Evolutionary conservation across 2,113 vertebrate species (phyloP), one percentile per base, ranked within the genome.

Genomic region (Pyxicephalus adspersus): DNA sequence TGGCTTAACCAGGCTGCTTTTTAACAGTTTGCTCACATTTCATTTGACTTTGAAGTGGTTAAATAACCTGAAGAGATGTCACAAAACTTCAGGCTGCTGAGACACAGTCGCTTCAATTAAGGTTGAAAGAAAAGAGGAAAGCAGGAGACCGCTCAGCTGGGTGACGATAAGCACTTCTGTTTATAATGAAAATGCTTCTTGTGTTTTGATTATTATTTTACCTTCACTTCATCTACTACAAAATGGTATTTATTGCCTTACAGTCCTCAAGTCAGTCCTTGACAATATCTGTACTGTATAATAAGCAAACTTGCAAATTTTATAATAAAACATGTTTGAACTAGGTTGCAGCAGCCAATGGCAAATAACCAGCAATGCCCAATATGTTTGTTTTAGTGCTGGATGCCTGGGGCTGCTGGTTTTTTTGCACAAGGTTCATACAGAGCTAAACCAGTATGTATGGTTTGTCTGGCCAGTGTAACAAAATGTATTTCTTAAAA

Each of bases 21-120:
- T 74, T 58, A 75, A 75, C 68, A 75, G 38, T 75, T 82, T 75
- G 50, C 63, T 66, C 51, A 65, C 50, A 66, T 75, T 82, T 66
- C 50, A 28, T 11, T 66, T 74, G 71, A 66, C 70, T 75, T 82
- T 82, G 52, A 82, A 75, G 71, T 38, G 29, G 70, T 74, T 82
- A 82, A 82, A 82, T 74, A 82, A 66, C 70, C 60, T 31, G 50
- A 26, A 75, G 70, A 75, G 22, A 45, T 66, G 61, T 75, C 80
- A 45, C 80, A 73, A 66, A 65, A 58, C 50, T 60, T 80, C 58
- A 29, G 79, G 18, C 18, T 26, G 23, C 34, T 70, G 20, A 70
- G 31, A 66, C 25, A 73, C 58, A 38, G 64, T 7, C 20, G 58
- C 22, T 72, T 64, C 34, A 52, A 63, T 63, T 19, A 54, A 18